Evolutionary conservation across 1,140 invertebrate genomes (phyloP), one percentile per base, ranked within the genome.

Genomic region (Nylanderia fulva): DNA sequence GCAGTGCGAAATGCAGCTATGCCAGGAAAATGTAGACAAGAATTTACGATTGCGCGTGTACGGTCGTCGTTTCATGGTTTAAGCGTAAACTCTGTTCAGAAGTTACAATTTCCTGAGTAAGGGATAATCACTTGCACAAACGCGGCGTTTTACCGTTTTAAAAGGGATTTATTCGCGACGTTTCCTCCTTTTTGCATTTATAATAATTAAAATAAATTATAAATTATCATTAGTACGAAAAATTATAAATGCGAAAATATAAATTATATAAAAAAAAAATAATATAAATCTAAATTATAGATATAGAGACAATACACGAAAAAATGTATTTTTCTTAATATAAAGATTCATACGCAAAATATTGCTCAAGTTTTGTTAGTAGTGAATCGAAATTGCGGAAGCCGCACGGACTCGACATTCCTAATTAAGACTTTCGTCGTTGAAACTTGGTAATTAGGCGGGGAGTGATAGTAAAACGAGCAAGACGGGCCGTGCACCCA

Each of bases 21-120:
- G 86, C 87, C 83, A 74, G 61, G 87, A 66, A 88, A 88, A 88
- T 80, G 74, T 75, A 85, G 86, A 82, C 66, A 45, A 33, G 66
- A 72, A 82, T 82, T 82, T 72, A 82, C 66, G 77, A 72, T 72
- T 72, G 77, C 39, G 52, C 52, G 66, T 68, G 66, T 45, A 82
- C 27, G 77, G 48, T 58, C 63, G 52, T 77, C 27, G 60, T 39
- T 63, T 71, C 33, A 56, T 15, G 21, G 63, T 80, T 80, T 42
- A 60, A 45, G 11, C 52, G 27, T 82, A 72, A 82, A 82, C 66
- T 60, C 13, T 45, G 48, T 54, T 69, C 42, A 71, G 9, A 82
- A 82, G 52, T 82, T 71, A 54, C 66, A 72, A 71, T 71, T 68
- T 68, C 21, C 61, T 45, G 52, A 82, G 21, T 24, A 82, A 72